Base-by-base conservation (phyloP, 2,113 vertebrate species). In the Xyrauchen texanus region DNA sequence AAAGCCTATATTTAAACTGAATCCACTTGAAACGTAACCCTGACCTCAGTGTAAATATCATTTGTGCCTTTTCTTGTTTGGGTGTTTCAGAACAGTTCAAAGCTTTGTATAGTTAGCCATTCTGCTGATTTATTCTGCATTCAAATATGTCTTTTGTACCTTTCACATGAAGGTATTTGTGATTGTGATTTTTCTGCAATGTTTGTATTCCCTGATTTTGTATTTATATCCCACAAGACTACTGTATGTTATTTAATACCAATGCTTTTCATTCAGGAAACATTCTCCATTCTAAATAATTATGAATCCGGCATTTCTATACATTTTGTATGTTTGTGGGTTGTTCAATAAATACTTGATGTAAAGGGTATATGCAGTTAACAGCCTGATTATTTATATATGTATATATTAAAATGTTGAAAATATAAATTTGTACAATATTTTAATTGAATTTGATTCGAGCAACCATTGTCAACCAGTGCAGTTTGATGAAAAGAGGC, bases 1-100 rank as follows among this genome's bases (percentile, higher is more conserved):
- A 12, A 34, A 71, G 8, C 13, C 13, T 16, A n/a, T 10, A 53
- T 58, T 72, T 15, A 16, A 62, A 63, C 72, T 15, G n/a, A 61
- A 70, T 55, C 9, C 21, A 75, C 55, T 63, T 52, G 15, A 74
- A 78, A 63, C 57, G 11, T 47, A 21, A 47, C 34, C 6, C 45
- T 58, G 62, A 76, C 44, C 42, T 81, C 79, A 75, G 63, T 84
- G 76, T 84, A 78, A 61, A 79, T 84, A 78, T 78, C 58, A 81
- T 84, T 34, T 76, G 64, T 84, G 82, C 82, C 78, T 81, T 79
- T 77, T 53, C 52, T 34, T 16, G 9, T 68, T 62, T 68, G 53
- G 10, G 13, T 49, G 16, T 71, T 73, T 52, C 52, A 65, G 58
- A 69, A 49, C 47, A 42, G 34, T 68, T 70, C 8, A 9, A 70